A percentile compares a stretch with the other conserved stretches of the same genome.
These are phyloP conservation scores for Tragelaphus strepsiceros DNA, from an alignment of 2,113 vertebrate genomes.

Conservation along the genomic window DNA sequence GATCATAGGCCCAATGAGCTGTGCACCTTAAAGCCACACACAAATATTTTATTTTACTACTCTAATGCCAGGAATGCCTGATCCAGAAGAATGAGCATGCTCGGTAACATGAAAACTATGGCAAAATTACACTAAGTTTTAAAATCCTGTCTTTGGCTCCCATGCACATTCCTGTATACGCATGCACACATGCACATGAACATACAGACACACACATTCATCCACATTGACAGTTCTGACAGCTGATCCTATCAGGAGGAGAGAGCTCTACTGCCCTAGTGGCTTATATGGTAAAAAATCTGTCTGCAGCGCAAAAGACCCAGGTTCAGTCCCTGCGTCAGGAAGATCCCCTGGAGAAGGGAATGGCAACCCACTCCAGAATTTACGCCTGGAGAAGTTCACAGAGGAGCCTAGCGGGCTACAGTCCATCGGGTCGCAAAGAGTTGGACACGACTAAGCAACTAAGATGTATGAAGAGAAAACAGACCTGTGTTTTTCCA, in stretches of 20 bases:
- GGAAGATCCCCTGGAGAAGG: background rate
- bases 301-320: background rate
- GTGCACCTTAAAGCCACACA: background rate
- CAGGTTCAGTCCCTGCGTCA: background rate
- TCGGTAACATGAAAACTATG: background rate
- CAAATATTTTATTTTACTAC: background rate
- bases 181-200: accelerated
- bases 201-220: background rate
- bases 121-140: background rate
- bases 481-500: background rate
- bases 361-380: background rate
- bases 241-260: background rate
- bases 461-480: background rate
- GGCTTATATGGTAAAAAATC: background rate
- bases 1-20: background rate
- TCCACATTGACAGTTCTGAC: background rate
- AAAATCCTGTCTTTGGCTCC: background rate
- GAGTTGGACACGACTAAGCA: background rate
- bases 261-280: background rate
- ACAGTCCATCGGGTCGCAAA: background rate
- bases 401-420: background rate
- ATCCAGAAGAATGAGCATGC: background rate
- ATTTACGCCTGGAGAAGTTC: background rate
- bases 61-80: background rate
- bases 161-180: accelerated